Percentiles rank a stretch among this genome's conserved stretches.
Conservation (phyloP, 2,113 vertebrate species). For the Pachyramphus minor region DNA sequence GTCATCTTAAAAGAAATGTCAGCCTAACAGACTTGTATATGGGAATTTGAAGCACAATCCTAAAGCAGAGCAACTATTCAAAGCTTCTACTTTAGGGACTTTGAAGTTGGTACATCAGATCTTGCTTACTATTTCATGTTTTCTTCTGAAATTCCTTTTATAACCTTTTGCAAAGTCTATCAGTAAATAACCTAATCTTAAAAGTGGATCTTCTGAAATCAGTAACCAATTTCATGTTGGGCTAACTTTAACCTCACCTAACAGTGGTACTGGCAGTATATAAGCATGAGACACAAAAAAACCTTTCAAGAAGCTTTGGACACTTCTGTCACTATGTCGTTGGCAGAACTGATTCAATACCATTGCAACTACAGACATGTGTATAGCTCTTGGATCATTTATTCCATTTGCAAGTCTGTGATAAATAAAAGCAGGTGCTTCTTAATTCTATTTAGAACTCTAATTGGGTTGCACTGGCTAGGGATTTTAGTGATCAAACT, state of each 20-base stretch:
- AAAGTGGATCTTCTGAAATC: background rate
- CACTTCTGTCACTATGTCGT: background rate
- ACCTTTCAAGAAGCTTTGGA: rapidly evolving
- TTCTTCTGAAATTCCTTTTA: background rate
- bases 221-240: background rate
- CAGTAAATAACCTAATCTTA: background rate
- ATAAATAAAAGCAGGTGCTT: background rate
- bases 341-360: background rate
- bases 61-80: background rate
- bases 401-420: background rate
- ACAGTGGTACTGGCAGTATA: background rate
- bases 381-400: background rate
- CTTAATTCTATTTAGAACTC: background rate
- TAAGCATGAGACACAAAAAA: background rate
- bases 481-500: background rate
- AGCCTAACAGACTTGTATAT: background rate
- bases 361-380: background rate
- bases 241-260: background rate
- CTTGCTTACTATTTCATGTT: background rate
- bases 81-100: background rate
- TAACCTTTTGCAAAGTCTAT: background rate
- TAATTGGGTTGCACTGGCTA: background rate
- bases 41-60: background rate
- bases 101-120: background rate
- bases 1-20: background rate